phyloP scores from a whole-genome alignment of 2,888 invertebrate species.

The Scelioninae gen. 2 region DNA sequence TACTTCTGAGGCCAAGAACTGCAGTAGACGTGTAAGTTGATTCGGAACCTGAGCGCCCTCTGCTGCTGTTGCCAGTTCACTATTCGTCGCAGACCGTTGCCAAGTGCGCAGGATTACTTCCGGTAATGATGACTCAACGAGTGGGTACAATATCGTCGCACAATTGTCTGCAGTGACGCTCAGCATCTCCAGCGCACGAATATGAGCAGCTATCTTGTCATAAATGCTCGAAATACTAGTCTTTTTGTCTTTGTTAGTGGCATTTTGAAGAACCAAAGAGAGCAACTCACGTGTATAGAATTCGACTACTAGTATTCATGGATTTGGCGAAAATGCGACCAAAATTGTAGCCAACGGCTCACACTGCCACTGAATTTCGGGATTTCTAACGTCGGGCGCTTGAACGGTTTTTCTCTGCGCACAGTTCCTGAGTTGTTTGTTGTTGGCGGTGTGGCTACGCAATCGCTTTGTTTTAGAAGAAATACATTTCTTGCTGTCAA shows the following conservation, averaged over 20 bases:
- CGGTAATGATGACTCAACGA: slow-evolving; percentile 66
- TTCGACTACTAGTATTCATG: slow-evolving; percentile 64
- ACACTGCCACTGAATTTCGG: slow-evolving; percentile 62
- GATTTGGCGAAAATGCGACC: slow-evolving; percentile 63
- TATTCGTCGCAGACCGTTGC: slow-evolving; percentile 46
- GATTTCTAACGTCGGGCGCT: slow-evolving; percentile 60
- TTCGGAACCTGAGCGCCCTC: slow-evolving; percentile 15
- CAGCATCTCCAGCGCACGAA: slow-evolving; percentile 61
- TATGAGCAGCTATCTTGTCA: slow-evolving; percentile 61
- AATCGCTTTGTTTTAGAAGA: background rate
- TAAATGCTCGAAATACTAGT: slow-evolving; percentile 49
- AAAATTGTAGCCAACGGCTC: slow-evolving; percentile 63
- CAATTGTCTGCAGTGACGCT: slow-evolving; percentile 61
- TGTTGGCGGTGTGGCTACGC: background rate
- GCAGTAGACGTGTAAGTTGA: slow-evolving; percentile 43
- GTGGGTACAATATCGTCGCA: slow-evolving; percentile 65
- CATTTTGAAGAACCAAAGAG: slow-evolving; percentile 61
- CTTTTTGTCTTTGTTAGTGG: slow-evolving; percentile 33
- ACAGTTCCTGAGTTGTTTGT: background rate
- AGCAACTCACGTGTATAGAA: slow-evolving; percentile 64
- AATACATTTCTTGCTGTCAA: slow-evolving; percentile 26
- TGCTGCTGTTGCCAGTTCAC: background rate
- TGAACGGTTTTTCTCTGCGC: slow-evolving; percentile 46
- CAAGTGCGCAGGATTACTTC: slow-evolving; percentile 63
- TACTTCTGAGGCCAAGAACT: slow-evolving; percentile 53